A percentile compares a stretch with the other conserved stretches of the same genome.
phyloP scores from a whole-genome alignment of 1,140 invertebrate genomes.

The Apis mellifera region DNA sequence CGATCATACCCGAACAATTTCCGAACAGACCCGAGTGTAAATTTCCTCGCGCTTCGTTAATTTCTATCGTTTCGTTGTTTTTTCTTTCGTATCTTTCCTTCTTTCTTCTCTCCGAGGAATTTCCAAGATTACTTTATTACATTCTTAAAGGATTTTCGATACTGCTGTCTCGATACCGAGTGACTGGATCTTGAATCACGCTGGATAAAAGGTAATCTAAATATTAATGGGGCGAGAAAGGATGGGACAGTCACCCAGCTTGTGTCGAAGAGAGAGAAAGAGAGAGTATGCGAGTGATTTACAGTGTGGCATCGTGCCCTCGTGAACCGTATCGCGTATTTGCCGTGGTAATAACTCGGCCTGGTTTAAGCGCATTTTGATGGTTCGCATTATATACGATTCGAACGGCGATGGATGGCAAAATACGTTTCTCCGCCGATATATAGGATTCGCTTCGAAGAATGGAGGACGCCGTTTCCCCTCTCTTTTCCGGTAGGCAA shows the following conservation, averaged over 20 bases:
- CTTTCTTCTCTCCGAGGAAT: background rate
- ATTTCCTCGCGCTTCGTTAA: background rate
- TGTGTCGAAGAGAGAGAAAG: background rate
- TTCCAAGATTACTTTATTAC: too few relatives aligned
- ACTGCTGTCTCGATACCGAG: background rate
- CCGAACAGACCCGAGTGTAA: too few relatives aligned
- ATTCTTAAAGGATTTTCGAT: background rate
- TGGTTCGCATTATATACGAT: slow-evolving; percentile 43
- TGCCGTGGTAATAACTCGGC: slow-evolving; percentile 39
- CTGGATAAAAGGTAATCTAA: slow-evolving; percentile 16
- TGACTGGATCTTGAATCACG: background rate
- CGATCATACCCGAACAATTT: too few relatives aligned
- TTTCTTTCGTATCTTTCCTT: background rate
- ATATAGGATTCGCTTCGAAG: slow-evolving; percentile 6
- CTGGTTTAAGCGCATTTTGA: slow-evolving; percentile 36
- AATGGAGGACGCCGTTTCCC: background rate
- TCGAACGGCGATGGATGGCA: slow-evolving; percentile 14
- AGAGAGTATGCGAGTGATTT: slow-evolving; percentile 20
- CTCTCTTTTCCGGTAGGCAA: slow-evolving; percentile 14
- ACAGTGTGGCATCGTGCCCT: slow-evolving; percentile 33
- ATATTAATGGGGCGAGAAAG: slow-evolving; percentile 38
- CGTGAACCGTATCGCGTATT: slow-evolving; percentile 42
- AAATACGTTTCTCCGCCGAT: slow-evolving; percentile 1
- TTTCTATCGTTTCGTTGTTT: background rate
- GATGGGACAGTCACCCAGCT: background rate